These are phyloP conservation scores for Piezodorus guildinii DNA, from an alignment of 1,140 invertebrate genomes.

Conservation along the genomic window DNA sequence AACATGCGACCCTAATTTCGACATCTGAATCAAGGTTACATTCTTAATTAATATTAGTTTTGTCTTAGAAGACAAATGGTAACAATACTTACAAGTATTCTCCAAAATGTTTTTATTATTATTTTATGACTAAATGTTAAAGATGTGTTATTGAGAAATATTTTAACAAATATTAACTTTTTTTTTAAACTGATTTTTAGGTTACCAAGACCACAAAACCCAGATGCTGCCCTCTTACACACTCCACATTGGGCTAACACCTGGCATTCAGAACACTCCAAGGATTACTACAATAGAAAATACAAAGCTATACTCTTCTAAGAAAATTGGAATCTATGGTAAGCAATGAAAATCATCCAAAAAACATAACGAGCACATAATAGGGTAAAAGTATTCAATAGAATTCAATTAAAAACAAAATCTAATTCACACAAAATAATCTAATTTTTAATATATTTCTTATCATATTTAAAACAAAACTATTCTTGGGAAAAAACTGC, in stretches of 20 bases:
- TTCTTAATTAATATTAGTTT: too few relatives aligned
- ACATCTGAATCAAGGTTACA: background rate
- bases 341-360: background rate
- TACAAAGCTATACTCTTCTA: constrained; percentile 28
- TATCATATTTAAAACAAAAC: too few relatives aligned
- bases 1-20: background rate
- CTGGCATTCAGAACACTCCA: constrained; percentile 28
- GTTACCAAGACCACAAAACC: constrained; percentile 16
- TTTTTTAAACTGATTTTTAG: background rate
- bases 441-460: too few relatives aligned
- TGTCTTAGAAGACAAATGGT: too few relatives aligned
- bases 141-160: too few relatives aligned
- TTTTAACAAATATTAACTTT: background rate
- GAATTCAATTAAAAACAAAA: too few relatives aligned
- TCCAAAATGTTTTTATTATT: too few relatives aligned
- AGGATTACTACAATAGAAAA: constrained; percentile 30
- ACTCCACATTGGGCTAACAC: constrained; percentile 25
- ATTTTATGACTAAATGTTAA: too few relatives aligned
- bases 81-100: too few relatives aligned
- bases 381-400: background rate
- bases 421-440: too few relatives aligned
- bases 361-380: background rate
- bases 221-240: constrained; percentile 24
- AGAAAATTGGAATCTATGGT: background rate
- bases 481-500: too few relatives aligned